Base-by-base conservation (phyloP, 2,113 vertebrate species). In the Cyprinodon tularosa region DNA sequence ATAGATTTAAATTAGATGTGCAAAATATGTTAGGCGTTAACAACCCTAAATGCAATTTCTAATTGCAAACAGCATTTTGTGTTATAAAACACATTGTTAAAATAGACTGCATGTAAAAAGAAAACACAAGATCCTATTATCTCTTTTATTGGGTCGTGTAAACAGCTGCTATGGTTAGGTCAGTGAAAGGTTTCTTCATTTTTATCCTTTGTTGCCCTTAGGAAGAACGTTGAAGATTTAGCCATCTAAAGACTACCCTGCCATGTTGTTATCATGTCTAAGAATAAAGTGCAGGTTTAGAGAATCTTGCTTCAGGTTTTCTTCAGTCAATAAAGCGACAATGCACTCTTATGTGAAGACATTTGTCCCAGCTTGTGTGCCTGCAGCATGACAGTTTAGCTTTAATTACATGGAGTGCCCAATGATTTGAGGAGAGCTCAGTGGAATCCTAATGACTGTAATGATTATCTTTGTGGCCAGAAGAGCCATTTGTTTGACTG, bases 391-490 rank as follows among this genome's bases (percentile, higher is more conserved):
- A 44, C 39, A 29, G 61, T 71, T 77, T 72, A 45, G 36, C 72
- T 59, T 9, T 77, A 22, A 84, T 65, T 78, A 61, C 83, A 36
- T 12, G 39, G 29, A 50, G 70, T 57, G 17, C 14, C 50, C 50
- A 57, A 20, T 57, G 50, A 57, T 57, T 57, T n/a, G 50, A 57
- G 17, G 50, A 20, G 20, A 57, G 50, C 50, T 9, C 17, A 57
- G 50, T n/a, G 17, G 50, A 57, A 57, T 57, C 50, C 50, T 57
- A 57, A 20, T 66, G 81, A 87, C 72, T 29, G 40, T 57, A 71
- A 79, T 74, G 81, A 86, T 87, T 79, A 81, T 87, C 74, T 86
- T 66, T 66, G 83, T 17, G 70, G 68, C 76, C 68, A 53, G 74
- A 76, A 57, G 74, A 76, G 72, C 74, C 8, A n/a, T 57, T 57